Evolutionary conservation across 2,888 invertebrate genomes (phyloP).

Genomic region (Falcaria lacertinaria): DNA sequence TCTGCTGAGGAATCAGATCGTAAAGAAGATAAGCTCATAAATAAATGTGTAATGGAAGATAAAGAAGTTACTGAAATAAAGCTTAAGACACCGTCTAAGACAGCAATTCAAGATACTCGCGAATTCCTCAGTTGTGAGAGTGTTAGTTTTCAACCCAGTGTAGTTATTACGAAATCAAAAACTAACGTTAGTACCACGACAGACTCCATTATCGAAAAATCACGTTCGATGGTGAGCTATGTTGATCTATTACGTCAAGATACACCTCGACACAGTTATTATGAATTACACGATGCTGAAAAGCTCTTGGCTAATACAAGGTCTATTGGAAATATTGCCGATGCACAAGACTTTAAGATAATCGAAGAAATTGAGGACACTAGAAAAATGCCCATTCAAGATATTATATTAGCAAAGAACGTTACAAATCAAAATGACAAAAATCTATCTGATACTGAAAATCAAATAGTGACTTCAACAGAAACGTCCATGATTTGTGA

Average conservation of each 20-base stretch:
- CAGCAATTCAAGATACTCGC: not conserved
- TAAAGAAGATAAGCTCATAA: not conserved
- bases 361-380: constrained; percentile 16
- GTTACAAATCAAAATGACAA: constrained; percentile 19
- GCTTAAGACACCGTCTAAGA: not conserved
- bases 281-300: constrained; percentile 47
- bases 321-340: constrained; percentile 2
- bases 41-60: not conserved
- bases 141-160: constrained; percentile 1
- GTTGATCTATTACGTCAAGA: constrained; percentile 23
- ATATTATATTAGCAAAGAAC: constrained; percentile 7
- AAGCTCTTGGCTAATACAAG: constrained; percentile 20
- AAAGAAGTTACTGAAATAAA: constrained; percentile 3
- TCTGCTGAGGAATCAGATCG: too few relatives aligned
- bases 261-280: constrained; percentile 35
- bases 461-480: constrained; percentile 22
- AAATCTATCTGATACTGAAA: constrained; percentile 25
- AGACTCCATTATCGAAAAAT: constrained; percentile 10
- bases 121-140: not conserved
- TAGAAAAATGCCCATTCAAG: constrained; percentile 10
- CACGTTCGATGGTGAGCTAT: constrained; percentile 1
- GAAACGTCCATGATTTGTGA: not conserved
- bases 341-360: constrained; percentile 16
- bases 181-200: too few relatives aligned
- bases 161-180: not conserved